These are phyloP conservation scores for Lytechinus pictus DNA, from an alignment of 35 echinoderm and acorn worm species.

Conservation along the genomic window DNA sequence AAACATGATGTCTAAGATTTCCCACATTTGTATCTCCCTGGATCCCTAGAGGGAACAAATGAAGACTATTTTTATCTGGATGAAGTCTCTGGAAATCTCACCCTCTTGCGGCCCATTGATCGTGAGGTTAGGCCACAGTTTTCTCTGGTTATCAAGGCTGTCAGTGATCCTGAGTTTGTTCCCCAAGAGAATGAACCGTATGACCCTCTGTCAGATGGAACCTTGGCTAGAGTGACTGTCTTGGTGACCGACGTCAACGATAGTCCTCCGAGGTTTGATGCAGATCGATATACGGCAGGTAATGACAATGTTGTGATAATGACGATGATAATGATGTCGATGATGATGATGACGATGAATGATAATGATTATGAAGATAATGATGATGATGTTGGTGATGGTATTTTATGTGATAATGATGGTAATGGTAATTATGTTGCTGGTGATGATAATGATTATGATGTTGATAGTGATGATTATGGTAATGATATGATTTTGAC, in stretches of 20 bases:
- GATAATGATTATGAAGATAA: not conserved
- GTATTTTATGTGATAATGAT: not conserved
- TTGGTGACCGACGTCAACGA: not conserved
- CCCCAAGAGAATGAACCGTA: not conserved
- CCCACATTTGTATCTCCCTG: not conserved
- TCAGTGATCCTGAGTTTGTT: conserved; percentile 3
- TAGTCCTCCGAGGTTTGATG: not conserved
- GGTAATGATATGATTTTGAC: not conserved
- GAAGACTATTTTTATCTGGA: not conserved
- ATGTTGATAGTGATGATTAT: not conserved
- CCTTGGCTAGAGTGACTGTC: not conserved
- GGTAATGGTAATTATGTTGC: not conserved
- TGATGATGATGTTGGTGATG: not conserved
- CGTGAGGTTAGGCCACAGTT: not conserved
- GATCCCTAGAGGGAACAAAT: not conserved
- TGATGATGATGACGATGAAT: no score
- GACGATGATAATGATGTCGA: no score
- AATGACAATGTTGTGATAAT: not conserved
- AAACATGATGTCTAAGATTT: not conserved
- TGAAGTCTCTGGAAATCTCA: not conserved
- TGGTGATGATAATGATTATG: not conserved
- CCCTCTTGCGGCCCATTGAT: not conserved
- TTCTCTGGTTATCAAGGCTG: not conserved
- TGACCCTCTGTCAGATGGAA: not conserved
- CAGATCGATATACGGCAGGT: not conserved